Conservation (phyloP, 1,140 invertebrate genomes). For the Camponotus floridanus region DNA sequence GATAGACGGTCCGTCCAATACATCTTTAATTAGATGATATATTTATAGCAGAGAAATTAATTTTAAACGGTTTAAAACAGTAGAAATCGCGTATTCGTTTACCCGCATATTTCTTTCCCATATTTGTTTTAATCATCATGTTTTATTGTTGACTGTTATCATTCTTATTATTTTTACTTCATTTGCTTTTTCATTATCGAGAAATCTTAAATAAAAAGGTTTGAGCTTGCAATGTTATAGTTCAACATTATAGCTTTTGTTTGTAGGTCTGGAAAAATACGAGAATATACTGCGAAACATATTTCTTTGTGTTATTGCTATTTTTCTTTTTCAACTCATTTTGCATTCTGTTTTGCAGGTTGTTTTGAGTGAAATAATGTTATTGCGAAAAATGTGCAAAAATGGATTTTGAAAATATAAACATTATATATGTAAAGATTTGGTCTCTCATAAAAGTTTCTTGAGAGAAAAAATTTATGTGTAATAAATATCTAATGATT, state of each 20-base stretch:
- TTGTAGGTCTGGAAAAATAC: neutral
- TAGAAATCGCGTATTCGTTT: neutral
- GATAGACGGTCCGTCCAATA: no score
- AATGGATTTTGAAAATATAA: no score
- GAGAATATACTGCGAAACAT: neutral
- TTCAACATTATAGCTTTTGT: constrained; percentile 2
- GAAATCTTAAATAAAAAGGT: neutral
- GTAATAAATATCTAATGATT: neutral
- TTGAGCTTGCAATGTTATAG: neutral
- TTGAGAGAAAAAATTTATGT: neutral
- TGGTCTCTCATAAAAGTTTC: neutral
- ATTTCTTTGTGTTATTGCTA: neutral
- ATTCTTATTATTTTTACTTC: neutral
- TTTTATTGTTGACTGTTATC: constrained; percentile 6
- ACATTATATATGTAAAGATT: neutral
- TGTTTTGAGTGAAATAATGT: neutral
- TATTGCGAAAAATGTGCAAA: neutral
- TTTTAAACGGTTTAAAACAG: neutral
- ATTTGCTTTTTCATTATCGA: constrained; percentile 20
- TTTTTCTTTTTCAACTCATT: neutral
- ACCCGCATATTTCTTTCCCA: neutral
- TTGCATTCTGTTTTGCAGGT: neutral
- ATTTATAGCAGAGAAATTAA: neutral
- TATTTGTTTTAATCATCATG: constrained; percentile 11
- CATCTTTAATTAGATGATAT: no score